Evolutionary conservation across 92 coral and sea anemone genomes (phyloP), one percentile per base, ranked within the genome.

Genomic region (Epizoanthus ramosus): DNA sequence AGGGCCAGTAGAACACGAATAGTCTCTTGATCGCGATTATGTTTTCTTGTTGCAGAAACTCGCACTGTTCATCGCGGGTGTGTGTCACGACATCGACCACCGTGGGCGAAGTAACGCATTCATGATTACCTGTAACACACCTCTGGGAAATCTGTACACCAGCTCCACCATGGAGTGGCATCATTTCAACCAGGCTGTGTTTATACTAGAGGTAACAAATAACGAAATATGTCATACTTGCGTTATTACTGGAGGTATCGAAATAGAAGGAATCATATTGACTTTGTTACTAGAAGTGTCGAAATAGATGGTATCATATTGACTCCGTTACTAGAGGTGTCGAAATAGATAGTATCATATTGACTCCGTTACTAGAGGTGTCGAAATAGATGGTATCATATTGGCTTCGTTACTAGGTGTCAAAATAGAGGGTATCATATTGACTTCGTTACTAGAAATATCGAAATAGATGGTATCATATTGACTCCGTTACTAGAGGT

Each of bases 111-210:
- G 75, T 69, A 96, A 96, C 53, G 89, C 96, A 12, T 96, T 96
- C 81, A 90, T 94, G 94, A 86, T 88, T 14, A 83, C 85, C 17
- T 85, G 79, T 75, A 94, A 96, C 43, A 91, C 99, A 1, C 99
- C 98, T 8, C 90, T 96, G 39, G 93, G 94, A 3, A 91, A 87
- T 80, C 87, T 96, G 57, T 96, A 96, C 86, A 82, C 95, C 19
- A 92, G 97, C 6, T 96, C 99, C 16, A 94, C 98, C 28, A 89
- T 94, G 98, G 99, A 96, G 73, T 83, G 97, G 92, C 99, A 96
- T 75, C 99, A 96, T 74, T 88, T 96, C 13, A 89, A 94, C n/a
- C 98, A 94, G 80, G 95, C 96, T 23, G 87, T 96, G 17, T 96
- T 90, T 69, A 89, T 96, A 50, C 71, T 96, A 33, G 97, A 96